These are phyloP conservation scores for human (Homo sapiens) DNA, from an alignment of 2,113 vertebrate genomes.

Conservation along the genomic window DNA sequence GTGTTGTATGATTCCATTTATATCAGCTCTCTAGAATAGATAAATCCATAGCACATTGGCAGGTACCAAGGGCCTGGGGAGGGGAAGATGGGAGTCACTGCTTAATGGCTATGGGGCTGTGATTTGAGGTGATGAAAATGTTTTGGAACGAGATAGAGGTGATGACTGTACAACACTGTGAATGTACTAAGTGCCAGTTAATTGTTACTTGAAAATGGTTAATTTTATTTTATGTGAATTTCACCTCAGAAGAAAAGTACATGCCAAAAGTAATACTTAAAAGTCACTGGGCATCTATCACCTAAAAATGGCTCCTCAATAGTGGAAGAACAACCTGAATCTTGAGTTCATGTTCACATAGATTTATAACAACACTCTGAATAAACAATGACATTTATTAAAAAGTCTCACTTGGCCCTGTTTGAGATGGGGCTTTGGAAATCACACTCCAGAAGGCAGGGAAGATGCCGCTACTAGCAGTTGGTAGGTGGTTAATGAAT, in stretches of 20 bases:
- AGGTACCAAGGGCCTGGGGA: neutral
- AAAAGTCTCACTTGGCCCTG: neutral
- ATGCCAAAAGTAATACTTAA: neutral
- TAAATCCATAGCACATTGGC: neutral
- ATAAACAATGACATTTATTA: neutral
- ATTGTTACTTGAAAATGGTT: neutral
- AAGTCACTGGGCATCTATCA: neutral
- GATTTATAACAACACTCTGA: neutral
- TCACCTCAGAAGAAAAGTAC: neutral
- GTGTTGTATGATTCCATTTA: neutral
- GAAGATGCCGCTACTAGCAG: neutral
- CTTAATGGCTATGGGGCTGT: neutral
- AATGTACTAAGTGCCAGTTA: neutral
- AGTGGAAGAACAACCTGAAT: neutral
- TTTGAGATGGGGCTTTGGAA: neutral
- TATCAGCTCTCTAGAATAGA: neutral
- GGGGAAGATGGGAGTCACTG: neutral
- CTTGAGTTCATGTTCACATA: neutral
- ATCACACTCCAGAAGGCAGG: neutral
- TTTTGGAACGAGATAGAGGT: neutral
- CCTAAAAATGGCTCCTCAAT: neutral
- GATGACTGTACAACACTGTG: too few relatives aligned
- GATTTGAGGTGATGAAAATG: neutral
- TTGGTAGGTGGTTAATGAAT: neutral
- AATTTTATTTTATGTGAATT: neutral